Evolutionary conservation across 2,797 vertebrate species (phyloP).

Genomic region (Esox masquinongy): DNA sequence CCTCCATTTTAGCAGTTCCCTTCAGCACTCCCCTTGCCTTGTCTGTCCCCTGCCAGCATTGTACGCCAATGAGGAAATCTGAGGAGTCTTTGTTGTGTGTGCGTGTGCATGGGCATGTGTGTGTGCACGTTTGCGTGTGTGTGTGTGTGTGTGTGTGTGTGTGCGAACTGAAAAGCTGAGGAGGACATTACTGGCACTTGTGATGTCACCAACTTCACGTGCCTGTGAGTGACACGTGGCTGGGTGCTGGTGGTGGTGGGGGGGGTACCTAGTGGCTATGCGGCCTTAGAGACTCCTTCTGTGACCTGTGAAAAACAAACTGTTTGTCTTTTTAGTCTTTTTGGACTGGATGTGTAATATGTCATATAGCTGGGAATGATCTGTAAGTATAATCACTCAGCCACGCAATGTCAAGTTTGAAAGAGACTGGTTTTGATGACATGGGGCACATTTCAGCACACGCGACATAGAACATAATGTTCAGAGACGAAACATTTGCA

Average conservation of each 20-base stretch:
- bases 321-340: too few species aligned
- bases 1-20: not conserved
- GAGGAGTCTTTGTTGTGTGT: not conserved
- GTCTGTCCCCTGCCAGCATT: conserved; percentile 6
- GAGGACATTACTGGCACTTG: conserved; percentile 9
- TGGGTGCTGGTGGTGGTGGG: not conserved
- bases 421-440: too few species aligned
- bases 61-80: conserved; percentile 6
- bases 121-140: too few species aligned
- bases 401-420: too few species aligned
- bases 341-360: too few species aligned
- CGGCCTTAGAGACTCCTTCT: too few species aligned
- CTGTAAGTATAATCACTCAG: too few species aligned
- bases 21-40: not conserved
- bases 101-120: not conserved
- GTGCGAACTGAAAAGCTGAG: not conserved
- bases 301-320: too few species aligned
- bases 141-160: not conserved
- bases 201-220: not conserved
- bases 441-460: too few species aligned
- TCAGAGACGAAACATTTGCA: too few species aligned
- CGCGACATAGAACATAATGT: too few species aligned
- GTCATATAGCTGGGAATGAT: too few species aligned
- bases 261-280: not conserved
- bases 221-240: conserved; percentile 3